Evolutionary conservation across 2,888 invertebrate species (phyloP), one percentile per base, ranked within the genome.

Genomic region (Buathra laborator): DNA sequence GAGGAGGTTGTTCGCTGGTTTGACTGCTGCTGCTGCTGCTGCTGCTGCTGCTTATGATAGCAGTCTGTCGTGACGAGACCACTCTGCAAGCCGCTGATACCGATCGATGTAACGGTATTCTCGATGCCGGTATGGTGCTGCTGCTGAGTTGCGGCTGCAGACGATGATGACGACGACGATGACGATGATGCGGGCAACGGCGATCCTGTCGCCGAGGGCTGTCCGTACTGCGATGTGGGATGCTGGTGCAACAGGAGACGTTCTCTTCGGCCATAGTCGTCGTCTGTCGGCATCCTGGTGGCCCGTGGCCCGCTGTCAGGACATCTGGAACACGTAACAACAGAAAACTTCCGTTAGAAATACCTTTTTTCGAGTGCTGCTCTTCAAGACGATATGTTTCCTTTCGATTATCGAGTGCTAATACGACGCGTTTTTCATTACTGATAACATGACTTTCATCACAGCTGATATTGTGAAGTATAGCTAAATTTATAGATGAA

Each of bases 261-360:
- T 92, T 92, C 93, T 93, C 93, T 92, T 93, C 93, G 94, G 93
- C 94, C 94, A 94, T 93, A 94, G 93, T 94, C 94, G 92, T 94
- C 93, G 93, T 94, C 94, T 92, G 94, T 94, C 94, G 95, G 95
- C 95, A 95, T 95, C 94, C 95, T 95, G 95, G 95, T 94, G 95
- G 95, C 95, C 95, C 95, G 94, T 94, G 95, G 95, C 95, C 95
- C 95, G 94, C 94, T 95, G 95, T 96, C 95, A 96, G 95, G 95
- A 95, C 95, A 95, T 95, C 95, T 96, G 94, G 0, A 94, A 95
- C 70, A 84, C 85, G 74, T 78, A 51, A 5, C 56, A 12, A 56
- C 32, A 24, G 44, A 66, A 6, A 37, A 37, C 37, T 37, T 37
- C 5, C 5, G 37, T 37, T 37, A 37, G 37, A 37, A 37, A 37